Percentiles rank a stretch among this genome's conserved stretches.
Conservation (phyloP, 1,140 invertebrate species). For the Drosophila bocqueti region DNA sequence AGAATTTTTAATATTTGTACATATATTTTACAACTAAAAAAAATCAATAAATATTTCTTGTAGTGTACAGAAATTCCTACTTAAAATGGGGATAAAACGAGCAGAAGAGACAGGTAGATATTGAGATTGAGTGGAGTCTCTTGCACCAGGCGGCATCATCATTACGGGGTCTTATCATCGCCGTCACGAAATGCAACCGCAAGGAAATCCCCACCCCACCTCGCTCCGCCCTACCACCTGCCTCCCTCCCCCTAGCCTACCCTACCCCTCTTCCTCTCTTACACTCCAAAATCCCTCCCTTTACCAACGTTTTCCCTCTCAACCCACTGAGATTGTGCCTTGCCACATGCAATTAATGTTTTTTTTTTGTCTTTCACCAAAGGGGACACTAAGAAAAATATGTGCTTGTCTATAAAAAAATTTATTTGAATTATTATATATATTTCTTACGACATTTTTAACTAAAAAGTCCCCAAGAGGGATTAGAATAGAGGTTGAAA, state of each 20-base stretch:
- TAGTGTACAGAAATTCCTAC: constrained; percentile 27
- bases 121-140: constrained; percentile 32
- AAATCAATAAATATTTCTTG: background rate
- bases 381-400: constrained; percentile 4
- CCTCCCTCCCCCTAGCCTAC: background rate
- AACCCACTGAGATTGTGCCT: constrained; percentile 31
- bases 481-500: too few species aligned
- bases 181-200: constrained; percentile 63
- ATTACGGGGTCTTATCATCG: constrained; percentile 50
- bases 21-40: background rate
- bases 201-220: constrained; percentile 33
- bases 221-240: background rate
- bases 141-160: constrained; percentile 34
- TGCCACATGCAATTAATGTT: constrained; percentile 63
- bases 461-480: too few species aligned
- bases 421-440: background rate
- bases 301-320: background rate
- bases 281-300: background rate
- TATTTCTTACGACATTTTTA: background rate
- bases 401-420: background rate
- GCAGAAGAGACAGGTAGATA: constrained; percentile 26
- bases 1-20: background rate
- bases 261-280: too few species aligned
- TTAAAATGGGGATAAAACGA: constrained; percentile 7
- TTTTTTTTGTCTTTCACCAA: constrained; percentile 62